Conservation (phyloP, 1,140 invertebrate species). For the Cyclargus thomasi region DNA sequence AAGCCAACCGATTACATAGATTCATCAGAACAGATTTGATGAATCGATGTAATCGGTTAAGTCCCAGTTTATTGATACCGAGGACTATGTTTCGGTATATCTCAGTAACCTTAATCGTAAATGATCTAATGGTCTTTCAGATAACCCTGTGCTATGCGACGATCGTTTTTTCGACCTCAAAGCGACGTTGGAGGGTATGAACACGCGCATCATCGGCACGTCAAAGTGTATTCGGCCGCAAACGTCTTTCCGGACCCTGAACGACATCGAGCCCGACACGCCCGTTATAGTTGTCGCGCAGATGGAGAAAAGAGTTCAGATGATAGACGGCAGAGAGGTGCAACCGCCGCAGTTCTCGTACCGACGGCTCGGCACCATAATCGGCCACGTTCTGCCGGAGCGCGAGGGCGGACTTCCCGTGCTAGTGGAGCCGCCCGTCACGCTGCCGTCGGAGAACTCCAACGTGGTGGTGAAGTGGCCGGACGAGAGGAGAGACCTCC, state of each 20-base stretch:
- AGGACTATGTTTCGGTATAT: too few relatives aligned
- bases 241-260: constrained; percentile 60
- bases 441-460: constrained; percentile 51
- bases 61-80: too few relatives aligned
- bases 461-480: constrained; percentile 58
- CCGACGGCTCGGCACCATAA: constrained; percentile 45
- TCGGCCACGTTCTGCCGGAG: constrained; percentile 66
- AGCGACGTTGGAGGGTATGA: constrained; percentile 79
- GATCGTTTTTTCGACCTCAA: constrained; percentile 80
- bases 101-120: too few relatives aligned
- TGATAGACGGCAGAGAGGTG: constrained; percentile 31
- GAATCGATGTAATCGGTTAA: too few relatives aligned
- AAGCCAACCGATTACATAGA: too few relatives aligned
- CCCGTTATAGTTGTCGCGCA: constrained; percentile 50
- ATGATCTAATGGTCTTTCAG: constrained; percentile 64
- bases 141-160: constrained; percentile 85
- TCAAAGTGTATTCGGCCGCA: constrained; percentile 74
- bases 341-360: constrained; percentile 44
- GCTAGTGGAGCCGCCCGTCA: constrained; percentile 59
- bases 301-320: constrained; percentile 30
- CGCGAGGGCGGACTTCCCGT: constrained; percentile 67
- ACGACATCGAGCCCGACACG: constrained; percentile 52
- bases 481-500: constrained; percentile 44
- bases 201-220: constrained; percentile 80
- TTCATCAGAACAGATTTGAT: too few relatives aligned